A percentile compares a stretch with the other conserved stretches of the same genome.
Evolutionary conservation across 1,140 invertebrate genomes (phyloP).

Genomic region (Euura lappo): DNA sequence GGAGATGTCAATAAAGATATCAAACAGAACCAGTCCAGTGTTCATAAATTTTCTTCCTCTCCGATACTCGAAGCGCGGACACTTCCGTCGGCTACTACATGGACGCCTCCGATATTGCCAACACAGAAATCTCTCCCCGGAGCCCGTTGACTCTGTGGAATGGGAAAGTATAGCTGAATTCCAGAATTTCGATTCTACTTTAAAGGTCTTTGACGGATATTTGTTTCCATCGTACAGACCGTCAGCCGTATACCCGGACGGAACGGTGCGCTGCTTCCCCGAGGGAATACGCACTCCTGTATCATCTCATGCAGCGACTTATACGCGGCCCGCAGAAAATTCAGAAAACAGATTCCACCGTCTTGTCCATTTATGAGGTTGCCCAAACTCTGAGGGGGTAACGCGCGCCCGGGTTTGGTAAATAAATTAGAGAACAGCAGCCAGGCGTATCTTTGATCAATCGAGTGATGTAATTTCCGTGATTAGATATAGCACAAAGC

Average conservation of each 20-base stretch:
- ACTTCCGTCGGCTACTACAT: not conserved
- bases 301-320: too few relatives aligned
- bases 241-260: too few relatives aligned
- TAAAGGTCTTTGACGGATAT: constrained; percentile 7
- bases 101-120: constrained; percentile 12
- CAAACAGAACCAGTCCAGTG: not conserved
- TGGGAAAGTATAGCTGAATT: constrained; percentile 31
- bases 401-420: not conserved
- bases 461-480: constrained; percentile 42
- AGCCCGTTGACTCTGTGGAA: not conserved
- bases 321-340: too few relatives aligned
- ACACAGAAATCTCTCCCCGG: constrained; percentile 10
- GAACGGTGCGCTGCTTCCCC: too few relatives aligned
- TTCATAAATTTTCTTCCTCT: not conserved
- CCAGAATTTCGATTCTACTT: constrained; percentile 26
- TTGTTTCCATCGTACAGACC: not conserved
- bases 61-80: not conserved
- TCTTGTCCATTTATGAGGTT: too few relatives aligned
- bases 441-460: constrained; percentile 36
- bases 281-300: too few relatives aligned
- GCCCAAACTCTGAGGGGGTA: too few relatives aligned
- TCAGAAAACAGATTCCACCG: too few relatives aligned
- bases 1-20: constrained; percentile 5
- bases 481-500: constrained; percentile 43
- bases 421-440: not conserved